phyloP scores from a whole-genome alignment of 1,140 invertebrate genomes.

The Aporrectodea caliginosa region DNA sequence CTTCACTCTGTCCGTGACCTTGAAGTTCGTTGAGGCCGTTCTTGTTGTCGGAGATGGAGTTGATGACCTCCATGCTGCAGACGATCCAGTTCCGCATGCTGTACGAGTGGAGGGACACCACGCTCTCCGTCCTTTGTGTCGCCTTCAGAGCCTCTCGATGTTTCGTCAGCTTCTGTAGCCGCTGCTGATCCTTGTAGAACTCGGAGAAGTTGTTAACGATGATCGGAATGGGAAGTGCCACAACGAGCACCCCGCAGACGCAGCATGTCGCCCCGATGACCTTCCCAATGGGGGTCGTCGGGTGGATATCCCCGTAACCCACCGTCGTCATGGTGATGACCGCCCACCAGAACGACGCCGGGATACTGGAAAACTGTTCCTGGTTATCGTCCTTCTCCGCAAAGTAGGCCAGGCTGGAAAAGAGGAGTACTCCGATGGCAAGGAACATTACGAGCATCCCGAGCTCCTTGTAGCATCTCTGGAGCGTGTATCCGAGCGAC shows the following conservation, averaged over 20 bases:
- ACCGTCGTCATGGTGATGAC: slow-evolving; percentile 59
- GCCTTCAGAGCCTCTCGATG: neutral
- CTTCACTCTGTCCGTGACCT: no score
- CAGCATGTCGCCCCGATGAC: slow-evolving; percentile 63
- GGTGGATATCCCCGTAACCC: slow-evolving; percentile 56
- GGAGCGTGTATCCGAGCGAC: slow-evolving; percentile 94
- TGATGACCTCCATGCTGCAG: neutral
- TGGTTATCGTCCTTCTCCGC: slow-evolving; percentile 74
- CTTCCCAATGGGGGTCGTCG: slow-evolving; percentile 41
- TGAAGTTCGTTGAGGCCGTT: neutral
- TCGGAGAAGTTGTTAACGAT: slow-evolving; percentile 44
- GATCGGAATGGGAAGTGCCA: slow-evolving; percentile 88
- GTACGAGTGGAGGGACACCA: neutral
- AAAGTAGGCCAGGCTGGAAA: slow-evolving; percentile 97
- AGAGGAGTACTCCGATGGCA: slow-evolving; percentile 98
- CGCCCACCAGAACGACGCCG: slow-evolving; percentile 53
- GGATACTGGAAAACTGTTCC: neutral
- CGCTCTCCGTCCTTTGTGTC: neutral
- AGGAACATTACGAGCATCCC: slow-evolving; percentile 97
- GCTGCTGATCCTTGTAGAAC: neutral
- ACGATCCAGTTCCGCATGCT: neutral
- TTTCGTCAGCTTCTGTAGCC: neutral
- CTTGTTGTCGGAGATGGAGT: neutral
- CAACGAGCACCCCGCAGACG: slow-evolving; percentile 98
- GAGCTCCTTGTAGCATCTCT: slow-evolving; percentile 98